Evolutionary conservation across 2,888 invertebrate genomes (phyloP).

Genomic region (Notodonta ziczac): DNA sequence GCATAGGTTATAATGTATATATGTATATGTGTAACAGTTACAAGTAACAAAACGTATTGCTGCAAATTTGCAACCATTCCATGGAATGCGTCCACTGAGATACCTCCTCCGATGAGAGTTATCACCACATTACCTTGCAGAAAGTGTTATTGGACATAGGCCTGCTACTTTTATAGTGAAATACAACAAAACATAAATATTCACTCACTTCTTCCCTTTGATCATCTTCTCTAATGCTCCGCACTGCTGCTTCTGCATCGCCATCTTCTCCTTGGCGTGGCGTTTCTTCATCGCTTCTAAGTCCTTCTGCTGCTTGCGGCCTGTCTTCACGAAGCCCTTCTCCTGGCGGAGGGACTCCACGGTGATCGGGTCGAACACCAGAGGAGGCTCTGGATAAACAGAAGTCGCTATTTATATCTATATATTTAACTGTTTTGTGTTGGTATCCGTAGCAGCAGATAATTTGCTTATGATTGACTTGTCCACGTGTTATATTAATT

Average conservation of each 20-base stretch:
- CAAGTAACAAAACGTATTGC: too few species aligned
- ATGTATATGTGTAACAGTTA: too few species aligned
- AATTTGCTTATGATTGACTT: too few species aligned
- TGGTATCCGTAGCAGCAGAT: too few species aligned
- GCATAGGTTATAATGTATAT: too few species aligned
- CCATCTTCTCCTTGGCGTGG: conserved; percentile 95
- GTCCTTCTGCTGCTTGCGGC: conserved; percentile 98
- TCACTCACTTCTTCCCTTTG: conserved; percentile 94
- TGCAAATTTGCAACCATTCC: too few species aligned
- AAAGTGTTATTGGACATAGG: neutral
- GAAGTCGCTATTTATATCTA: neutral
- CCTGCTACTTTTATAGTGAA: neutral
- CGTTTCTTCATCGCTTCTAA: conserved; percentile 95
- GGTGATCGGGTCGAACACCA: conserved; percentile 96
- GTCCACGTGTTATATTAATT: too few species aligned
- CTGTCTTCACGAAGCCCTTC: conserved; percentile 96
- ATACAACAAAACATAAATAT: neutral
- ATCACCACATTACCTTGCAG: too few species aligned
- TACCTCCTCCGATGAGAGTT: too few species aligned
- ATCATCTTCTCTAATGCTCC: conserved; percentile 96
- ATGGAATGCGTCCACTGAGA: too few species aligned
- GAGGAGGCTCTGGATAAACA: conserved; percentile 81
- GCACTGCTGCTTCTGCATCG: conserved; percentile 96
- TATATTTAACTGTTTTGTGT: too few species aligned
- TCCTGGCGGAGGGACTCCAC: conserved; percentile 94